Percentiles rank a stretch among this genome's conserved stretches.
These are phyloP conservation scores for Bradypus variegatus DNA, from an alignment of 2,797 vertebrate genomes.

Conservation along the genomic window DNA sequence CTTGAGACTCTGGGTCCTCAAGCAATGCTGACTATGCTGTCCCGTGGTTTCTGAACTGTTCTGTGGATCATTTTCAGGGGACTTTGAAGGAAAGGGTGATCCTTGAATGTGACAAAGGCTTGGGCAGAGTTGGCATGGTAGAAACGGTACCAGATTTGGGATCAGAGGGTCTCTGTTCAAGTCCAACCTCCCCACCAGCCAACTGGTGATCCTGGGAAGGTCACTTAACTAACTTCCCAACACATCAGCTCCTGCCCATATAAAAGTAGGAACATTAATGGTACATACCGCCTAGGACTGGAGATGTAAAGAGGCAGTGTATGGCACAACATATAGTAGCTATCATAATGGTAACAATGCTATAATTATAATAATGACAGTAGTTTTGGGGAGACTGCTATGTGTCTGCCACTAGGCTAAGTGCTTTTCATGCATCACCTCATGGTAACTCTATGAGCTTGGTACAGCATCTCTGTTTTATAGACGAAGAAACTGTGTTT, in stretches of 20 bases:
- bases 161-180: not conserved
- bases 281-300: not conserved
- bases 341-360: not conserved
- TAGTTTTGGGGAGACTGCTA: not conserved
- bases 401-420: not conserved
- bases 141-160: not conserved
- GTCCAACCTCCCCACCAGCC: not conserved
- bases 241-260: not conserved
- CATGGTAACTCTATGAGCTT: not conserved
- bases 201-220: not conserved
- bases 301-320: not conserved
- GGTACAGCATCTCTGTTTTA: not conserved
- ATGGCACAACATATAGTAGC: not conserved
- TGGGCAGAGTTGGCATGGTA: not conserved
- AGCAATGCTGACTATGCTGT: not conserved
- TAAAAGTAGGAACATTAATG: not conserved
- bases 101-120: not conserved
- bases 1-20: too few species aligned
- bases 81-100: not conserved
- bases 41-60: not conserved
- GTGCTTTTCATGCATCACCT: not conserved
- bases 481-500: not conserved
- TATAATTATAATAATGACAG: not conserved
- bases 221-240: not conserved
- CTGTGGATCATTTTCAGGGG: not conserved